Evolutionary conservation across 2,888 invertebrate genomes (phyloP).

Genomic region (Eubasilissa splendida): DNA sequence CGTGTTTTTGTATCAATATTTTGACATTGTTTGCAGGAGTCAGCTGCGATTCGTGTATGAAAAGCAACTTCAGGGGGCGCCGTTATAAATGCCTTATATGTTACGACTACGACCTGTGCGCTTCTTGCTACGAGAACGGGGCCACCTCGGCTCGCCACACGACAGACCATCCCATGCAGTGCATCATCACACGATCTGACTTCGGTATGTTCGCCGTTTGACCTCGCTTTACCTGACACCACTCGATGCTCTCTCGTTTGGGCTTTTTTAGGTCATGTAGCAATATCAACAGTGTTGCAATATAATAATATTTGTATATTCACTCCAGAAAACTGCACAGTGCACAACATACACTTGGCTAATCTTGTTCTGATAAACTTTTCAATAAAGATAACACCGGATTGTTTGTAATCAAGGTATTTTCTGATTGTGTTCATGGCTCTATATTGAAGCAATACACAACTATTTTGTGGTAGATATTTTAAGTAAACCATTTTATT

Average conservation of each 20-base stretch:
- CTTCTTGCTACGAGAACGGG: constrained; percentile 94
- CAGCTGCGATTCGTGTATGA: constrained; percentile 99
- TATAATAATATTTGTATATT: too few relatives aligned
- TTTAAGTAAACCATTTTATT: too few relatives aligned
- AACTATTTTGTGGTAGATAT: too few relatives aligned
- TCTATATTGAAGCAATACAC: too few relatives aligned
- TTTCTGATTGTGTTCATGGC: too few relatives aligned
- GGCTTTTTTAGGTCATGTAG: background rate
- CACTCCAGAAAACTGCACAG: too few relatives aligned
- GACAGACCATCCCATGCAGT: constrained; percentile 98
- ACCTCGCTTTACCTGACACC: background rate
- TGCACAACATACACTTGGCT: too few relatives aligned
- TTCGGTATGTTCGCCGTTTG: constrained; percentile 77
- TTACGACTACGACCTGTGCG: constrained; percentile 99
- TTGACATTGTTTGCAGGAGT: constrained; percentile 82
- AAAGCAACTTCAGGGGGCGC: constrained; percentile 97
- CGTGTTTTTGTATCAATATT: constrained; percentile 43
- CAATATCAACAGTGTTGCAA: too few relatives aligned
- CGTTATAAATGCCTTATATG: constrained; percentile 99
- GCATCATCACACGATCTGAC: constrained; percentile 96
- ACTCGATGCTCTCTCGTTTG: background rate
- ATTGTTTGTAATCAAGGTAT: too few relatives aligned
- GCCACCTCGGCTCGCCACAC: constrained; percentile 94
- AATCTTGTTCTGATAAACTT: too few relatives aligned
- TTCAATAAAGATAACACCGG: too few relatives aligned